phyloP scores from a whole-genome alignment of 2,113 vertebrate genomes.

The Neopipo cinnamomea region DNA sequence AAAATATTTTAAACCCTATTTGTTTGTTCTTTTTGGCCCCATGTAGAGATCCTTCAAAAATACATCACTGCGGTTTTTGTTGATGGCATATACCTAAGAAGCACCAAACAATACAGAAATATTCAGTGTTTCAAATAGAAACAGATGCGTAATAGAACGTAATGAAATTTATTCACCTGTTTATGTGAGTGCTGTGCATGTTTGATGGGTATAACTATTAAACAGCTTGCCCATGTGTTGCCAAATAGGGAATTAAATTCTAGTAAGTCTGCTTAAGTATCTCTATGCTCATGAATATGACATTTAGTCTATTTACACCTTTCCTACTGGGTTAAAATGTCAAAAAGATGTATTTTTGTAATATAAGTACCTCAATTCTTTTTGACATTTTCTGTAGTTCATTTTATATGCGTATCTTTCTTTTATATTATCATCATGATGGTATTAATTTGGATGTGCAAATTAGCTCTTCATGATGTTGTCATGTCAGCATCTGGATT shows the following conservation, averaged over 20 bases:
- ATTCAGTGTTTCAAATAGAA: not conserved
- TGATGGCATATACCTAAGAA: not conserved
- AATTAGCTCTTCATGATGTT: constrained; percentile 67
- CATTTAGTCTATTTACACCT: not conserved
- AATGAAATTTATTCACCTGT: constrained; percentile 52
- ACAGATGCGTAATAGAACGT: not conserved
- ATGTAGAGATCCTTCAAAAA: not conserved
- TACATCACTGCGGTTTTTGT: not conserved
- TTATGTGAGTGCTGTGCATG: not conserved
- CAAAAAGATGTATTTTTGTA: not conserved
- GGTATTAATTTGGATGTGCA: constrained; percentile 65
- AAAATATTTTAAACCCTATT: not conserved
- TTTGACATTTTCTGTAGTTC: not conserved
- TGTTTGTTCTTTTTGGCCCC: not conserved
- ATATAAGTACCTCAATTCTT: not conserved
- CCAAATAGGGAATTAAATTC: not conserved
- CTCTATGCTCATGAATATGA: not conserved
- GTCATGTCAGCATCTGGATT: constrained; percentile 71
- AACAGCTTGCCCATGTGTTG: constrained; percentile 24
- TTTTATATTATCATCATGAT: constrained; percentile 23
- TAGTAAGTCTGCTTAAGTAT: not conserved
- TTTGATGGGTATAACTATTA: not conserved
- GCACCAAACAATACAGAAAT: not conserved
- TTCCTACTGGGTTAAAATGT: not conserved
- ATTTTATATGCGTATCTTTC: constrained; percentile 9